Evolutionary conservation across 2,113 vertebrate genomes (phyloP).

Genomic region (Gorilla gorilla): DNA sequence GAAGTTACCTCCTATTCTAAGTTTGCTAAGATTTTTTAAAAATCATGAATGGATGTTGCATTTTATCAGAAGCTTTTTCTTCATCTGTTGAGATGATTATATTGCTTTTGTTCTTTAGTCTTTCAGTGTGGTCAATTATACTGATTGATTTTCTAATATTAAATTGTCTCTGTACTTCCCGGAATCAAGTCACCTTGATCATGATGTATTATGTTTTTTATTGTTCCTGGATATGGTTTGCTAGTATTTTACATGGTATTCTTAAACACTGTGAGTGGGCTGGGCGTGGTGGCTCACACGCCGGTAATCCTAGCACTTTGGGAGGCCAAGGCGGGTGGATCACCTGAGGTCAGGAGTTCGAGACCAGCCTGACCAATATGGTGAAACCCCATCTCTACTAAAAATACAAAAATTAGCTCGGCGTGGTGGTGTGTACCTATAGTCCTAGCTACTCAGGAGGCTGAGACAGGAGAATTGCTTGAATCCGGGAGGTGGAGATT

Average conservation of each 20-base stretch:
- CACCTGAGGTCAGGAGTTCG: no score
- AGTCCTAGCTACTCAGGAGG: no score
- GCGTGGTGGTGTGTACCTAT: no score
- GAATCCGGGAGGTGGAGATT: no score
- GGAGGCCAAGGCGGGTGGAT: no score
- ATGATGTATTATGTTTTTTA: constrained; percentile 10
- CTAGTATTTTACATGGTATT: background rate
- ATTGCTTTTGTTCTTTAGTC: constrained; percentile 17
- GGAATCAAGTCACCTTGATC: background rate
- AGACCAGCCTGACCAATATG: no score
- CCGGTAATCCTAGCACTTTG: no score
- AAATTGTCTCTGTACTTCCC: constrained; percentile 28
- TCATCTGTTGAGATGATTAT: background rate
- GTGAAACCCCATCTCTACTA: no score
- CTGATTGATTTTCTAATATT: constrained; percentile 41
- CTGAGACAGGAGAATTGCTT: no score
- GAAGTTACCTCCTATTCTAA: background rate
- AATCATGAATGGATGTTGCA: constrained; percentile 8
- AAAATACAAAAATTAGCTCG: no score
- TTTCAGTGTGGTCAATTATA: background rate
- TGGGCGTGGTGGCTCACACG: no score
- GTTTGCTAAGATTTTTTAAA: background rate
- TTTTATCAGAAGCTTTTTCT: constrained; percentile 36
- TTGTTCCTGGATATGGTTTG: constrained; percentile 46
- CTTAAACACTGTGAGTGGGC: background rate